Base-by-base conservation (phyloP, 2,888 invertebrate genomes). In the Apotomis turbidana region DNA sequence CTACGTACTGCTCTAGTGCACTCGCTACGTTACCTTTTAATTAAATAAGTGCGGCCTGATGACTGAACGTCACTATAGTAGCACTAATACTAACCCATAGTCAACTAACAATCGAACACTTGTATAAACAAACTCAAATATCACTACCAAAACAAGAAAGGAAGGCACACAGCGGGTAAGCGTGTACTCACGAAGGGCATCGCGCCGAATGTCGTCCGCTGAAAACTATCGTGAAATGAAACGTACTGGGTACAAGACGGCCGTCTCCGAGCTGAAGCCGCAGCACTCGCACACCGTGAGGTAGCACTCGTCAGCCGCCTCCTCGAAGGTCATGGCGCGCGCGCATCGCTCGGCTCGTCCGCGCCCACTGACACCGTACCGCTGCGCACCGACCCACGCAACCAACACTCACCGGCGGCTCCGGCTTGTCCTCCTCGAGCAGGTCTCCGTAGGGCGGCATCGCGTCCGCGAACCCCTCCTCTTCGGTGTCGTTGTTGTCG, bases 381-480 rank as follows among this genome's bases (percentile, higher is more conserved):
- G 78, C 68, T 69, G 27, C 70, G 63, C 77, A 46, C 60, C 60
- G 46, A 10, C 57, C 57, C 57, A 10, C 49, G 77, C 63, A 68
- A 68, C 77, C 77, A 75, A 79, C 85, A 88, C 90, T 89, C 88
- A 89, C 89, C 89, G 88, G 82, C 78, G 83, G 58, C 80, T 84
- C 83, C 78, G 83, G 81, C 82, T 83, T 81, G 84, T 79, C 78
- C 77, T 88, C 85, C 85, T 90, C 92, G 87, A 94, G 88, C 81
- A 94, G 92, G 86, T 94, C 93, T 83, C 94, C 94, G 88, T 93
- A 93, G 54, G 94, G 90, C 78, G 93, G 93, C 94, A 94, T 94
- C 76, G 89, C 83, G 85, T 90, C 90, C 79, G 89, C 78, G 85
- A 84, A 88, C 81, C 90, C 91, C 89, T 90, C 91, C 87, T 92